A percentile compares a stretch with the other conserved stretches of the same genome.
These are phyloP conservation scores for Porites lobata DNA, from an alignment of 92 coral and sea anemone genomes.

Conservation along the genomic window DNA sequence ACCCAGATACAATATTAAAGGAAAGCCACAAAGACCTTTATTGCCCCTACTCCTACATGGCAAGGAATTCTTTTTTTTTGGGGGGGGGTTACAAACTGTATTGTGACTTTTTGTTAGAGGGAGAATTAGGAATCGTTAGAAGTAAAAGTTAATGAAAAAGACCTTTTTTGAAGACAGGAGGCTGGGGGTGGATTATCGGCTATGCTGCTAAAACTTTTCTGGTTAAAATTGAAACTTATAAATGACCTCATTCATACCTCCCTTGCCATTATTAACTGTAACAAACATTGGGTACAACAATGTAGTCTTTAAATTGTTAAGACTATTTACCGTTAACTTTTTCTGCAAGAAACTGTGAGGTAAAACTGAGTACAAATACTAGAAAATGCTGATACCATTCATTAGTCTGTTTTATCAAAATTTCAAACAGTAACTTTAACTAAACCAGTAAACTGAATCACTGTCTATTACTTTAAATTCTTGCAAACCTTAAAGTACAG, in stretches of 20 bases:
- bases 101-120: not conserved
- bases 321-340: not conserved
- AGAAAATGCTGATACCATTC: not conserved
- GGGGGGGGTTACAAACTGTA: not conserved
- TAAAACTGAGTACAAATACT: too few species aligned
- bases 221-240: not conserved
- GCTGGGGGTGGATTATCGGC: not conserved
- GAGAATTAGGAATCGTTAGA: not conserved
- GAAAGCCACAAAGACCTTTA: not conserved
- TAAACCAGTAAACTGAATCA: too few species aligned
- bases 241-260: not conserved
- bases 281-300: not conserved
- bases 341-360: not conserved
- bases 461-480: too few species aligned
- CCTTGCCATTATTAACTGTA: not conserved
- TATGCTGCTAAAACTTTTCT: not conserved
- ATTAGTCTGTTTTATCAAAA: not conserved
- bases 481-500: too few species aligned
- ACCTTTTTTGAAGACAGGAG: too few species aligned
- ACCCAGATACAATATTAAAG: not conserved
- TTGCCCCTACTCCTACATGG: not conserved
- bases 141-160: not conserved
- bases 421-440: too few species aligned
- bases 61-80: too few species aligned
- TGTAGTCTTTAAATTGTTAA: too few species aligned